These are phyloP conservation scores for Pollimyrus isidori DNA, from an alignment of 2,113 vertebrate genomes.

Conservation along the genomic window DNA sequence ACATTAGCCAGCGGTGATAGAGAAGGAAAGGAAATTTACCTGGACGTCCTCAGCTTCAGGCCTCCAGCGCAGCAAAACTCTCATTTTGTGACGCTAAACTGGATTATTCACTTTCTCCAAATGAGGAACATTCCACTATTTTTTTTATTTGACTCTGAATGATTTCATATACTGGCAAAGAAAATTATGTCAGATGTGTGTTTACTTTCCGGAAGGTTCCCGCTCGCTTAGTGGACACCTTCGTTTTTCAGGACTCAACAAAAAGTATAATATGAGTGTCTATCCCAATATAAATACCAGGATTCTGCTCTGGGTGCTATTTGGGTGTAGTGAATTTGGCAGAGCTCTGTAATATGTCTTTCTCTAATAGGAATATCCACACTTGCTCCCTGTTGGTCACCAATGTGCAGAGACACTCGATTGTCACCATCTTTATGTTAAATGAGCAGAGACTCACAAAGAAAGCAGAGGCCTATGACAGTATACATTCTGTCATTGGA, in stretches of 20 bases:
- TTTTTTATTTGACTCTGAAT: not conserved
- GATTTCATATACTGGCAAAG: not conserved
- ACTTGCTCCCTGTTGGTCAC: not conserved
- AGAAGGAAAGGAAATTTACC: slow-evolving; percentile 35
- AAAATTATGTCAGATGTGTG: not conserved
- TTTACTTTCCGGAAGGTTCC: not conserved
- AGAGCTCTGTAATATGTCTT: not conserved
- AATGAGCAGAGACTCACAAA: not conserved
- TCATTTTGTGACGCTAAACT: not conserved
- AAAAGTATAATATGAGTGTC: not conserved
- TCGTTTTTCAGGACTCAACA: not conserved
- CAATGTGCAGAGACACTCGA: not conserved
- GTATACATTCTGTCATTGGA: not conserved
- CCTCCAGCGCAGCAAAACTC: slow-evolving; percentile 39
- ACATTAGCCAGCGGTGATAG: slow-evolving; percentile 34
- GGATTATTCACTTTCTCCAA: not conserved
- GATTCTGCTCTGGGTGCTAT: not conserved
- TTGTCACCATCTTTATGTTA: not conserved
- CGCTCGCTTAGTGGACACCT: not conserved
- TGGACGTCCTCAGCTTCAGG: slow-evolving; percentile 31
- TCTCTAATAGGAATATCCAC: not conserved
- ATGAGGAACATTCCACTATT: not conserved
- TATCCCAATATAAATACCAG: not conserved
- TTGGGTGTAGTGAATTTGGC: not conserved
- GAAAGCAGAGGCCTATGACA: not conserved